Base-by-base conservation (phyloP, 2,797 vertebrate species). In the Oryzias dopingdopingensis region DNA sequence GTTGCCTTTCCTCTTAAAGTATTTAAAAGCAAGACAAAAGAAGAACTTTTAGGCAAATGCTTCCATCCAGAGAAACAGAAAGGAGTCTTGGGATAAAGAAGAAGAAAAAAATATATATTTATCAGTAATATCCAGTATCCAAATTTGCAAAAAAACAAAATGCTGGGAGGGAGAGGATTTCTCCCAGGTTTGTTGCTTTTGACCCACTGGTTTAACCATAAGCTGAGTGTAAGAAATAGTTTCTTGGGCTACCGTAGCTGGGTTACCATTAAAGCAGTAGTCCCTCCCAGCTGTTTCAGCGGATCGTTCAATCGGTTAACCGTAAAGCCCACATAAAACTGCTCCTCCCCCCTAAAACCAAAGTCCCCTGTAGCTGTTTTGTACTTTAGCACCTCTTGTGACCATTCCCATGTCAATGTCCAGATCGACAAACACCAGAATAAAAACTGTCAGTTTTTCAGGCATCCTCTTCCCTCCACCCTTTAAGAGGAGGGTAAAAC, bases 401-500 rank as follows among this genome's bases (percentile, higher is more conserved):
- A 54, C 67, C 81, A 69, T 86, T 87, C 77, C 84, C 62, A 37
- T 80, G 77, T 83, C 82, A 86, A 85, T 75, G 86, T 86, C 88
- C 89, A 85, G 82, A 94, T 92, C 92, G 83, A 94, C 90, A 92
- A 93, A 93, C 93, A 91, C 86, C 81, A 83, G 88, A 75, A 79
- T 89, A 89, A 92, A 94, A 93, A 93, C 94, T 83, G 51, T 79
- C 85, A 86, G 92, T 93, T 86, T 91, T 89, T 89, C 86, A 66
- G 82, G 76, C 67, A 80, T 90, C 91, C 89, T 82, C 86, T 90
- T 37, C 81, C 85, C 77, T 67, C 80, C 84, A 17, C 78, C 80
- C 70, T 18, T 16, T 6, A 42, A 50, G 84, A 91, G 85, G 85
- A 85, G 88, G 89, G 79, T 49, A 64, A 62, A 77, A 74, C 81